Evolutionary conservation across 1,140 invertebrate genomes (phyloP).

Genomic region (Goniozus legneri): DNA sequence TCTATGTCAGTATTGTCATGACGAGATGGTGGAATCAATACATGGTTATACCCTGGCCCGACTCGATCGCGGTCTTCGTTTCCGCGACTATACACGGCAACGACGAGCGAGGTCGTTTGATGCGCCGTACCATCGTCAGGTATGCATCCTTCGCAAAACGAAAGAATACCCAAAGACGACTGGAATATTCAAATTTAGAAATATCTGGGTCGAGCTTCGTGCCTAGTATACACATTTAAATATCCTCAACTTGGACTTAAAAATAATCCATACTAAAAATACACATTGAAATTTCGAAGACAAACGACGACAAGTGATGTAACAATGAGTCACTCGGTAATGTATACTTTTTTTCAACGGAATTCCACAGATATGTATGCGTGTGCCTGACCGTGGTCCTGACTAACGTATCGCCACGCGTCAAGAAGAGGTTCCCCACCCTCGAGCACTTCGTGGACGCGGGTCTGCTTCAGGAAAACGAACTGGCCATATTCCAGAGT

Average conservation of each 20-base stretch:
- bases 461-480: conserved; percentile 85
- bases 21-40: conserved; percentile 93
- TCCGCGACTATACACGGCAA: conserved; percentile 71
- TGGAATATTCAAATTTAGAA: too few species aligned
- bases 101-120: conserved; percentile 84
- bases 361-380: conserved; percentile 62
- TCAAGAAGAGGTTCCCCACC: conserved; percentile 90
- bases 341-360: background rate
- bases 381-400: conserved; percentile 79
- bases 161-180: too few species aligned
- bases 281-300: too few species aligned
- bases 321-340: too few species aligned
- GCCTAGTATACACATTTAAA: too few species aligned
- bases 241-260: too few species aligned
- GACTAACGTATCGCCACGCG: conserved; percentile 79
- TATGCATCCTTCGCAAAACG: conserved; percentile 50
- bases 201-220: too few species aligned
- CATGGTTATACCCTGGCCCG: conserved; percentile 73
- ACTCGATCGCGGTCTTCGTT: conserved; percentile 80
- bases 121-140: conserved; percentile 83
- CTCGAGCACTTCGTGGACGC: conserved; percentile 83
- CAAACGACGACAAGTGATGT: too few species aligned
- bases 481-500: conserved; percentile 73
- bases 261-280: too few species aligned
- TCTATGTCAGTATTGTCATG: conserved; percentile 91